These are phyloP conservation scores for Butorides virescens DNA, from an alignment of 2,113 vertebrate species.

Conservation along the genomic window DNA sequence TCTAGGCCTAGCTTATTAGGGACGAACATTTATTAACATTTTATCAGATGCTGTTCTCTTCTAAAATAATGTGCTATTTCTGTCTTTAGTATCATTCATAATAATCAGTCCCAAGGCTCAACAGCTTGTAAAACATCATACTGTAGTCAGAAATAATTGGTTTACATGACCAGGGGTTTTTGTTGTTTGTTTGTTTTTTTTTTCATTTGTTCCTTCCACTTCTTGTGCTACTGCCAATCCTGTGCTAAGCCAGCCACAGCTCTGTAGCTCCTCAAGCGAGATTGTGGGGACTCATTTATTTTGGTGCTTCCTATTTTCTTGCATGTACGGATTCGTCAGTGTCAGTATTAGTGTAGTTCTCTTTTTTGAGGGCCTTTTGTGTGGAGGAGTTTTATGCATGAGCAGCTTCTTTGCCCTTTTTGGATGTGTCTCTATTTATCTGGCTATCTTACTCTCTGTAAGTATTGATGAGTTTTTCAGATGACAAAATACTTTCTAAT, in stretches of 20 bases:
- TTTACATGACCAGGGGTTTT: background rate
- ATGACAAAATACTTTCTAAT: background rate
- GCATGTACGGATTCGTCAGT: background rate
- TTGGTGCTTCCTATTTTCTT: constrained; percentile 29
- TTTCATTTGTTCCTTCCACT: background rate
- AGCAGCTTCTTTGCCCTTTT: background rate
- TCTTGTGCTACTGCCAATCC: background rate
- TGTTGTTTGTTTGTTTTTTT: background rate
- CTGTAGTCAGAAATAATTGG: background rate
- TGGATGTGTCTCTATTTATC: background rate
- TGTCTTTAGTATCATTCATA: background rate
- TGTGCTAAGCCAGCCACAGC: background rate
- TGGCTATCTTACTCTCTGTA: background rate
- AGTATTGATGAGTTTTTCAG: background rate
- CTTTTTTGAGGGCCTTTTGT: background rate
- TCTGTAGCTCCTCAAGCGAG: background rate
- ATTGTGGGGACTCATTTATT: background rate
- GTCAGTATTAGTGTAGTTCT: background rate
- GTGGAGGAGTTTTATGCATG: fast-evolving
- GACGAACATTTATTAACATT: background rate
- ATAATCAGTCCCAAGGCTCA: background rate
- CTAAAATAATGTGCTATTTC: background rate
- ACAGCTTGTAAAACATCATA: background rate
- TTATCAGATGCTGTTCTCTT: background rate
- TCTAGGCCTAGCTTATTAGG: background rate